Conservation (phyloP, 2,888 invertebrate genomes). For the Drosophila cognata region DNA sequence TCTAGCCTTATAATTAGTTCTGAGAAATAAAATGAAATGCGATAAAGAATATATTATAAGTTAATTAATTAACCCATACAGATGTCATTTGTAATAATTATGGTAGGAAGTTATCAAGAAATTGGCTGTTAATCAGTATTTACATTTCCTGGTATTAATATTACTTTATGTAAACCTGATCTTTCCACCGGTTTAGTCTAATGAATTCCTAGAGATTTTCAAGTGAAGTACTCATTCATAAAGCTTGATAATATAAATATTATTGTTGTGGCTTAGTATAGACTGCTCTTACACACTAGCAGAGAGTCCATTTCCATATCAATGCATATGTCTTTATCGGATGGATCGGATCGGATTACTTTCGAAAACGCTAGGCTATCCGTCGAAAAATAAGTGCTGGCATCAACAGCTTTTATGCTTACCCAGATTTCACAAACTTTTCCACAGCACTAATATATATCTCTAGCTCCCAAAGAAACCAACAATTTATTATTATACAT, state of each 20-base stretch:
- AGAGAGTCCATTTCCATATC: background rate
- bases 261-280: background rate
- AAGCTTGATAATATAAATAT: background rate
- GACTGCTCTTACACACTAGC: background rate
- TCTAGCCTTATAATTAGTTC: background rate
- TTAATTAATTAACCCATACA: too few species aligned
- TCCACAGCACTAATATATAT: background rate
- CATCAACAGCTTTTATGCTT: background rate
- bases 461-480: background rate
- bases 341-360: background rate
- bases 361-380: background rate
- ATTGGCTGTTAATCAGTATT: background rate
- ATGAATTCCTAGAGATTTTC: background rate
- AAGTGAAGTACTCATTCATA: slow-evolving; percentile 17
- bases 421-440: background rate
- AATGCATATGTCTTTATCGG: background rate
- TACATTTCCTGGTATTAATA: slow-evolving; percentile 19
- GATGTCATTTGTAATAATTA: background rate
- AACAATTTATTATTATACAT: background rate
- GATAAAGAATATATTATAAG: too few species aligned
- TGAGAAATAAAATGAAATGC: background rate
- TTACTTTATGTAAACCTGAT: slow-evolving; percentile 17
- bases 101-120: background rate
- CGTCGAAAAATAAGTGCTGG: too few species aligned
- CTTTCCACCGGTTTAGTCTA: background rate